These are phyloP conservation scores for Ashinkailepas kermadecensis DNA, from an alignment of 2,888 invertebrate species.

Conservation along the genomic window DNA sequence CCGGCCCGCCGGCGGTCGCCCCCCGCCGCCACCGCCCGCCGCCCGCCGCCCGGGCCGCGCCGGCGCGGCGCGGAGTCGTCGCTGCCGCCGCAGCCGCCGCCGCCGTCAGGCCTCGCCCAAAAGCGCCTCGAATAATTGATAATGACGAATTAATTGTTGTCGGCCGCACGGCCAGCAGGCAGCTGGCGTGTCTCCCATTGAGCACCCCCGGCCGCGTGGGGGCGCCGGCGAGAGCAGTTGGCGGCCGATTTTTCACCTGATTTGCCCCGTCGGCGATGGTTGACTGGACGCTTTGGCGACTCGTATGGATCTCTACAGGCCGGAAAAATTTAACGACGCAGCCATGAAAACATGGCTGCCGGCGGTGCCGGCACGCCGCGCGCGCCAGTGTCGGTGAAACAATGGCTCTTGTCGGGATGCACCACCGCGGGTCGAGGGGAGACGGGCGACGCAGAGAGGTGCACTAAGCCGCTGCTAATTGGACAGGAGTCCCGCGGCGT, in stretches of 20 bases:
- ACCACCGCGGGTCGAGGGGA: neutral
- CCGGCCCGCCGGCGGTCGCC: neutral
- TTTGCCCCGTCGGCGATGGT: slow-evolving; percentile 6
- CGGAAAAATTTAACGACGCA: slow-evolving; percentile 15
- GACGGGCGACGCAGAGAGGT: neutral
- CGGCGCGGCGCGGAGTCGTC: neutral
- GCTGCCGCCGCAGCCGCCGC: neutral
- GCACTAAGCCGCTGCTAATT: slow-evolving; percentile 7
- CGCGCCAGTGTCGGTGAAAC: neutral
- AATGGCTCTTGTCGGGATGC: neutral
- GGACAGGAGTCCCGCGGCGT: neutral
- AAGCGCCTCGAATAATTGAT: slow-evolving; percentile 12
- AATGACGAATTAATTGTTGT: slow-evolving; percentile 21
- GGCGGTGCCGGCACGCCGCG: neutral
- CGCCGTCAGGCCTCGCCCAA: neutral
- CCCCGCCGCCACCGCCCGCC: neutral
- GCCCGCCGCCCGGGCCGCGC: neutral
- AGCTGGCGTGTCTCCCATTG: slow-evolving; percentile 6
- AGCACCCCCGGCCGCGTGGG: neutral
- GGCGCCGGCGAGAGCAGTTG: neutral
- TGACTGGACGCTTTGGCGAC: slow-evolving; percentile 18
- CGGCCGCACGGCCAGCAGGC: neutral
- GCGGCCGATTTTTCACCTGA: slow-evolving; percentile 14
- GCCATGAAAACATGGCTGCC: slow-evolving; percentile 7
- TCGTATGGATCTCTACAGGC: neutral